Conservation (phyloP, 2,113 vertebrate genomes). For the Nipponia nippon region DNA sequence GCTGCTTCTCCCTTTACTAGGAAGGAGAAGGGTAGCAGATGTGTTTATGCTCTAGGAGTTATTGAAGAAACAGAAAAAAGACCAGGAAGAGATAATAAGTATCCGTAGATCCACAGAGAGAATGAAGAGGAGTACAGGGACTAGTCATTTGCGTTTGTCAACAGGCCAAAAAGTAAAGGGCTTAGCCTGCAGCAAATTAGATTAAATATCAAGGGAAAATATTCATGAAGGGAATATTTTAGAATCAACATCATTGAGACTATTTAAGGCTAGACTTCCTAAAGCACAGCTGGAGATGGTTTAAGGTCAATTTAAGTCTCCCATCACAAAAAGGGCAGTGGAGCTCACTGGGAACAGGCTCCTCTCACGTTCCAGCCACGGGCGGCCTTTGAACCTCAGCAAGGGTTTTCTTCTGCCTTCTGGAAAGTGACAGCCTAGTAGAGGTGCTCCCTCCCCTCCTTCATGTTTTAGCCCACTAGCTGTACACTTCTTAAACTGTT, state of each 20-base stretch:
- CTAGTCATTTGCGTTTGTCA: not conserved
- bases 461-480: not conserved
- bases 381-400: not conserved
- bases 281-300: constrained; percentile 20
- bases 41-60: not conserved
- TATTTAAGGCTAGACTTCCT: constrained; percentile 15
- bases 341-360: not conserved
- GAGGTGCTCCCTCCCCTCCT: not conserved
- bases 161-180: not conserved
- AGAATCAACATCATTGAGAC: not conserved
- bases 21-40: not conserved
- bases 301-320: not conserved
- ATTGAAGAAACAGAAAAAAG: not conserved
- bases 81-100: not conserved
- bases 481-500: not conserved
- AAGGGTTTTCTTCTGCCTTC: not conserved
- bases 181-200: constrained; percentile 21
- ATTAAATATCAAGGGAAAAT: constrained; percentile 25
- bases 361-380: fast-evolving
- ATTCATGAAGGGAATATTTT: constrained; percentile 18
- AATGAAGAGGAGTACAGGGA: not conserved
- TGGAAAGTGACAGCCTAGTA: not conserved
- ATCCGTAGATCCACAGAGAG: not conserved
- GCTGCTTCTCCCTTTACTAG: not conserved
- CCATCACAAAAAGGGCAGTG: not conserved